These are phyloP conservation scores for Loris lydekkerianus DNA, from an alignment of 2,797 vertebrate species.

Conservation along the genomic window DNA sequence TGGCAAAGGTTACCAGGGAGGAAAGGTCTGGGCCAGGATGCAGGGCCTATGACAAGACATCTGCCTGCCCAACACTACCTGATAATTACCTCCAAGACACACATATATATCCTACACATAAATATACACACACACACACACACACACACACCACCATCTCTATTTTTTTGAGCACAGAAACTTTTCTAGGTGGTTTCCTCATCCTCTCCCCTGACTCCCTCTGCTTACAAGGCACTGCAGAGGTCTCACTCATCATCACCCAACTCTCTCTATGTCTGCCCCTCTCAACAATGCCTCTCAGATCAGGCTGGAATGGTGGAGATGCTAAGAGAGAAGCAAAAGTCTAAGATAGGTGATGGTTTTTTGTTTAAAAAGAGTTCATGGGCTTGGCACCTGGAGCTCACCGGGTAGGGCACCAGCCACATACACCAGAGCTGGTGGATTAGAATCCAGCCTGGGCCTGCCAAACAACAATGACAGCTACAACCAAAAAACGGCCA, in stretches of 20 bases:
- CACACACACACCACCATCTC: background rate
- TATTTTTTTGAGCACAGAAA: background rate
- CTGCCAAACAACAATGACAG: too few species aligned
- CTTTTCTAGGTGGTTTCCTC: background rate
- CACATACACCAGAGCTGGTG: too few species aligned
- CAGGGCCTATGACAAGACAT: background rate
- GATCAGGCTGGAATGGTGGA: background rate
- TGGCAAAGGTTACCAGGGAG: background rate
- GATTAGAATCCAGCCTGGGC: too few species aligned
- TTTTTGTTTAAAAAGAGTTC: background rate
- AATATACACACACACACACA: background rate
- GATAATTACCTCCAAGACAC: background rate
- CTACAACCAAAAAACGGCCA: too few species aligned
- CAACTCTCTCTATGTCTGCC: background rate
- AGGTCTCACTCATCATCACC: background rate
- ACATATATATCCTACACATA: background rate
- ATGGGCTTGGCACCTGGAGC: too few species aligned
- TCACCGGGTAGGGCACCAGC: too few species aligned
- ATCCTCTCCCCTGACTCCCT: background rate
- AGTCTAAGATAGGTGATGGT: background rate
- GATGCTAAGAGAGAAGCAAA: background rate
- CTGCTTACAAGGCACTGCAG: background rate
- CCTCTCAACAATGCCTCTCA: background rate
- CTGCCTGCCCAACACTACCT: background rate
- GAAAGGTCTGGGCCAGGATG: background rate